These are phyloP conservation scores for Eupithecia pulchellata DNA, from an alignment of 2,888 invertebrate species.

Conservation along the genomic window DNA sequence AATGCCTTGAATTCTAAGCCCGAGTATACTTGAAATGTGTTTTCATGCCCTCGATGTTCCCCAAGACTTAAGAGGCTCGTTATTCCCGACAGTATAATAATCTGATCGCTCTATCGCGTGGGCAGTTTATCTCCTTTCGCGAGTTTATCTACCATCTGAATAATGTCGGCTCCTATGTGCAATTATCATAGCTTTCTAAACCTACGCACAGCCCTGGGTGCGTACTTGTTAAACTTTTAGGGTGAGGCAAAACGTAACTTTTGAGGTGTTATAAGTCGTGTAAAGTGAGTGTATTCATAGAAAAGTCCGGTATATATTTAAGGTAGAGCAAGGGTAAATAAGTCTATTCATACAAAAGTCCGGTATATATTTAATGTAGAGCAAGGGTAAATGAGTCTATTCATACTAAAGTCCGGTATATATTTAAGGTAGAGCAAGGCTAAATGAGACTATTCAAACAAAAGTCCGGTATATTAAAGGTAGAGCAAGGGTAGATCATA, in stretches of 20 bases:
- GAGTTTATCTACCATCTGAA: constrained; percentile 37
- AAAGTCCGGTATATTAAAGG: not conserved
- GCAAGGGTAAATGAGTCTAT: not conserved
- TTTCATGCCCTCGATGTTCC: not conserved
- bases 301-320: not conserved
- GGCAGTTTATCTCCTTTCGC: constrained; percentile 27
- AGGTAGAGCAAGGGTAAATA: not conserved
- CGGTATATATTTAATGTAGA: no score
- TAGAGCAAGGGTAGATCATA: not conserved
- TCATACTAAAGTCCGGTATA: not conserved
- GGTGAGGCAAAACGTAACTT: not conserved
- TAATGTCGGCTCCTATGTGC: constrained; percentile 33
- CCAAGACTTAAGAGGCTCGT: not conserved
- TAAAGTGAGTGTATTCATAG: not conserved
- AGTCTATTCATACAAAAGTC: not conserved
- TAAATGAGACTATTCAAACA: not conserved
- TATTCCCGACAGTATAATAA: not conserved
- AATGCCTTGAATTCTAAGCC: no score
- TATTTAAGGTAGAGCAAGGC: no score
- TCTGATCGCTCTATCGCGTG: not conserved
- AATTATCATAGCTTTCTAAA: constrained; percentile 39
- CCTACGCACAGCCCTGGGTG: constrained; percentile 34
- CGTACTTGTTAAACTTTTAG: not conserved
- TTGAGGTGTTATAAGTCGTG: not conserved
- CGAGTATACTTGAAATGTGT: not conserved